Base-by-base conservation (phyloP, 2,888 invertebrate genomes). In the Anthophora plumipes region DNA sequence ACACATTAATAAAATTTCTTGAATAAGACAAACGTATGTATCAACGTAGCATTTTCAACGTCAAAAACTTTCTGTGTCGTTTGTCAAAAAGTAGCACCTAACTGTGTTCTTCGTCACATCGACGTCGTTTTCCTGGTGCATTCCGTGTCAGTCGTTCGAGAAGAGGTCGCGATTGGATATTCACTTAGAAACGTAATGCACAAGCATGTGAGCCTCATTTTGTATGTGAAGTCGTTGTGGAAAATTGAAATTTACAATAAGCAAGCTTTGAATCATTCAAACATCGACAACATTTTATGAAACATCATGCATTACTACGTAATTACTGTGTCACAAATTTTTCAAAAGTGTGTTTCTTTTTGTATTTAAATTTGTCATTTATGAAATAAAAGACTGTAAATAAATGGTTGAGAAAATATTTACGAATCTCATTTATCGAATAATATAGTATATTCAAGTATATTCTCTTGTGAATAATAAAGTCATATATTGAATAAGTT, bases 181-280 rank as follows among this genome's bases (percentile, higher is more conserved):
- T 85, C 85, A 85, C 80, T 85, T 85, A 82, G 80, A 82, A 76
- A 78, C 73, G 67, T 82, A 82, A 85, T 78, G 63, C 31, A 70
- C 54, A 50, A 61, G 66, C 54, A 54, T 64, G 70, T 20, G 64
- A 68, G 31, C 17, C 11, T 64, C 54, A 54, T 73, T 20, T 55
- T 20, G n/a, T 67, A 64, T 17, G 11, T n/a, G 25, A 43, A 25
- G 48, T 41, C 25, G n/a, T n/a, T 31, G 17, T 22, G 25, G n/a
- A 43, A 41, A 14, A 20, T 25, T 54, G 48, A 25, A 31, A 22
- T 12, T 25, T 41, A 8, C n/a, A 37, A 68, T 68, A 46, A 20
- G 8, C 8, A 17, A 25, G 17, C 55, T 25, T 55, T 12, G 55
- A 31, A 50, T 41, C 50, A 4, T 60, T 60, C 60, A 11, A 60